A percentile compares a stretch with the other conserved stretches of the same genome.
Conservation (phyloP, 1,140 invertebrate genomes). For the Tetramorium parvispinum region DNA sequence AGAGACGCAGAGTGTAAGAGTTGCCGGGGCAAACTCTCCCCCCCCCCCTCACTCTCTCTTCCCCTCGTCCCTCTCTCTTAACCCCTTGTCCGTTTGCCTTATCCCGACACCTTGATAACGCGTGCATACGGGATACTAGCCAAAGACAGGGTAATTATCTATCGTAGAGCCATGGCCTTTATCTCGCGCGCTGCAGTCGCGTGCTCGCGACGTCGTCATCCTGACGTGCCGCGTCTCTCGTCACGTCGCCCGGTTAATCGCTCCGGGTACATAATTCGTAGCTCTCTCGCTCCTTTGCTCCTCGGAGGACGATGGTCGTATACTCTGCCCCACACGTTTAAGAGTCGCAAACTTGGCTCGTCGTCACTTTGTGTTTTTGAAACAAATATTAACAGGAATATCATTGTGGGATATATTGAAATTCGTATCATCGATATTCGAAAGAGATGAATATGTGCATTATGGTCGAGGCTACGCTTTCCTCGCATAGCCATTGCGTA, state of each 20-base stretch:
- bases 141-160: constrained; percentile 71
- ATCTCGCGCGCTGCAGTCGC: constrained; percentile 59
- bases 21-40: not conserved
- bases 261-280: constrained; percentile 2
- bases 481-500: too few species aligned
- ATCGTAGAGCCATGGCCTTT: constrained; percentile 45
- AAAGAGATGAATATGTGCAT: not conserved
- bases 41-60: not conserved
- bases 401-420: not conserved
- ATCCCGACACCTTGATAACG: constrained; percentile 40
- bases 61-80: not conserved
- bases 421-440: not conserved
- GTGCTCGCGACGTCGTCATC: constrained; percentile 16
- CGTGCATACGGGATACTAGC: constrained; percentile 30
- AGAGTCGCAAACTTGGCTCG: not conserved
- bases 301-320: not conserved
- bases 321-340: not conserved
- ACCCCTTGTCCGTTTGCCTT: constrained; percentile 5
- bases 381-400: not conserved
- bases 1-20: constrained; percentile 7
- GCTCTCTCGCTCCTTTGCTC: not conserved
- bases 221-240: constrained; percentile 20
- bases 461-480: not conserved
- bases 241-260: constrained; percentile 23
- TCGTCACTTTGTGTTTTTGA: not conserved